Conservation (phyloP, 1,140 invertebrate species). For the Dryas iulia region DNA sequence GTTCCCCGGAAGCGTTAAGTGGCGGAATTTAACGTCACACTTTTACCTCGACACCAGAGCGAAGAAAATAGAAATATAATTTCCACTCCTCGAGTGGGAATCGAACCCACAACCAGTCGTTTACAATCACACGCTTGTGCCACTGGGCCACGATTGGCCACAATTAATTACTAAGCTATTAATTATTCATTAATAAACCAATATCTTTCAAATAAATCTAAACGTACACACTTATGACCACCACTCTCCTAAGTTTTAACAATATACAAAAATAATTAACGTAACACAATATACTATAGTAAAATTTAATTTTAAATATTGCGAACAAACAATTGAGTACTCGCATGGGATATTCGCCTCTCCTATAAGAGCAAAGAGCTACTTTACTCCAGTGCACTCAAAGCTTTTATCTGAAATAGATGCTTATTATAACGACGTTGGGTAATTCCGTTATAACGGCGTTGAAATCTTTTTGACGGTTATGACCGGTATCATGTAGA, state of each 20-base stretch:
- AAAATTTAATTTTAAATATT: not conserved
- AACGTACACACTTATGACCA: not conserved
- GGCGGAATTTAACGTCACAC: too few relatives aligned
- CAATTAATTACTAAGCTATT: too few relatives aligned
- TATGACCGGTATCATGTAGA: constrained; percentile 7
- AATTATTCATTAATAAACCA: too few relatives aligned
- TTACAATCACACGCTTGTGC: too few relatives aligned
- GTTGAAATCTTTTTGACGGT: constrained; percentile 9
- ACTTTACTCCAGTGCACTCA: not conserved
- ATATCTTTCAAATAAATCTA: not conserved
- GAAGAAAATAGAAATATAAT: too few relatives aligned
- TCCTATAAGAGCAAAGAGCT: constrained; percentile 1
- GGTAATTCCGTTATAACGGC: constrained; percentile 2
- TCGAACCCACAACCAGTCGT: too few relatives aligned
- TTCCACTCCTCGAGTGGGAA: too few relatives aligned
- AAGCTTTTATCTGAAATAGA: constrained; percentile 6
- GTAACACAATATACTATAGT: not conserved
- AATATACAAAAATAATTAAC: not conserved
- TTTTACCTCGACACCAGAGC: too few relatives aligned
- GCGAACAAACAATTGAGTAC: not conserved
- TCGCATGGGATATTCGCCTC: not conserved
- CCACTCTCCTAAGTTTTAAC: too few relatives aligned
- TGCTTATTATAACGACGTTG: not conserved
- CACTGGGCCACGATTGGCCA: too few relatives aligned
- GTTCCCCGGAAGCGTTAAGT: too few relatives aligned